Evolutionary conservation across 2,888 invertebrate genomes (phyloP), one percentile per base, ranked within the genome.

Genomic region (Sphinx pinastri): DNA sequence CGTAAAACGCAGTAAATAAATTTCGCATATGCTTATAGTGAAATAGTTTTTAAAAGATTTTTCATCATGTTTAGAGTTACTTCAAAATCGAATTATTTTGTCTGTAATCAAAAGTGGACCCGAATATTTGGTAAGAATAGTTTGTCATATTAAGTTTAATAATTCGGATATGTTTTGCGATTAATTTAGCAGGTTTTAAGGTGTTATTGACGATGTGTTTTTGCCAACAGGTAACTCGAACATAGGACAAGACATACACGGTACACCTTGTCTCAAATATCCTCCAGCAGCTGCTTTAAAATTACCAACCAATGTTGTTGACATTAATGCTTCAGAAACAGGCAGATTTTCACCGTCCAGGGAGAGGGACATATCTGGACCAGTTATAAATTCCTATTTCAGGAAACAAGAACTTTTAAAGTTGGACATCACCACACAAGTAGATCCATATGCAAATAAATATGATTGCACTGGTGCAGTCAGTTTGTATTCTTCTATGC

Each of bases 401-500:
- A 82, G 81, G 69, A 91, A 86, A 77, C 82, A 84, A 76, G 75
- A 76, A 14, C 71, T 82, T 68, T 76, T 84, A 70, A 84, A 78
- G 74, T 86, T 90, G 77, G 91, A 91, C 71, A 86, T 91, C 45
- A 89, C 89, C 38, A 74, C 85, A 13, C 89, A 93, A 77, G 81
- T 84, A 70, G 95, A 96, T 86, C 95, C 94, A 0, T 95, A 96
- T 84, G 89, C 96, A 0, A 95, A 95, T 73, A 96, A 95, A 68
- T 97, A 96, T 87, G 96, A 96, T 79, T 96, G 96, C 73, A 92
- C 92, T 67, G 96, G 96, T 2, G 95, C 96, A 11, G 94, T 97
- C 0, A 96, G 94, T 82, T 89, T 97, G 11, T 95, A 95, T 73
- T 95, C 96, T 2, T 95, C 95, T 0, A 97, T 97, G 97, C 97